phyloP scores from a whole-genome alignment of 2,797 vertebrate species.

The Erithacus rubecula region DNA sequence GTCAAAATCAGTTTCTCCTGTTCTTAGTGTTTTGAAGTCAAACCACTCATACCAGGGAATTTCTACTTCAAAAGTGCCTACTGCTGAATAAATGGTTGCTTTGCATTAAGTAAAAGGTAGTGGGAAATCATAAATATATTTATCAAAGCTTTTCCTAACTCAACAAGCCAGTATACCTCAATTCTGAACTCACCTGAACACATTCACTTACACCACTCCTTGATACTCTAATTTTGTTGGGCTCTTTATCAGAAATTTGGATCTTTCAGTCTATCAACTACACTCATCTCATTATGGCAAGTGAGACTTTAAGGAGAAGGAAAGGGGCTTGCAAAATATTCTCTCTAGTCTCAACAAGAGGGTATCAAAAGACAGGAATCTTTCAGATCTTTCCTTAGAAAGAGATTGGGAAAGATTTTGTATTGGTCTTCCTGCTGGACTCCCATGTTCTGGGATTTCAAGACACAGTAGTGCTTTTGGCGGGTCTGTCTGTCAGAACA shows the following conservation, averaged over 20 bases:
- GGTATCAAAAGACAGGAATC: background rate
- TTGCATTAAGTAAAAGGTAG: background rate
- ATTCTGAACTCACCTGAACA: background rate
- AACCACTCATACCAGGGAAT: background rate
- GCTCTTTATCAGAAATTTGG: background rate
- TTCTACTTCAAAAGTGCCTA: background rate
- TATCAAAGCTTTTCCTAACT: background rate
- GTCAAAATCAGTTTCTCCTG: background rate
- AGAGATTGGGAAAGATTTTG: background rate
- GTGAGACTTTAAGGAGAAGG: background rate
- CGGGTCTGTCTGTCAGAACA: background rate
- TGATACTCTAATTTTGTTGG: background rate
- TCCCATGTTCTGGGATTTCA: background rate
- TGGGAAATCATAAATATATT: background rate
- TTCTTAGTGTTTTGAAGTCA: background rate
- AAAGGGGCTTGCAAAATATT: background rate
- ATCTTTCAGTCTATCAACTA: background rate
- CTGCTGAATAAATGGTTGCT: background rate
- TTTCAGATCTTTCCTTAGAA: background rate
- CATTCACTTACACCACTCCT: rapidly evolving
- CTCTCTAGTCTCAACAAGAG: background rate
- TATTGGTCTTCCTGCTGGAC: background rate
- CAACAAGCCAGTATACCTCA: background rate
- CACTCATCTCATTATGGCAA: rapidly evolving
- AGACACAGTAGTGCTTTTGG: background rate